These are phyloP conservation scores for Dastarcus helophoroides DNA, from an alignment of 2,888 invertebrate genomes.

Conservation along the genomic window DNA sequence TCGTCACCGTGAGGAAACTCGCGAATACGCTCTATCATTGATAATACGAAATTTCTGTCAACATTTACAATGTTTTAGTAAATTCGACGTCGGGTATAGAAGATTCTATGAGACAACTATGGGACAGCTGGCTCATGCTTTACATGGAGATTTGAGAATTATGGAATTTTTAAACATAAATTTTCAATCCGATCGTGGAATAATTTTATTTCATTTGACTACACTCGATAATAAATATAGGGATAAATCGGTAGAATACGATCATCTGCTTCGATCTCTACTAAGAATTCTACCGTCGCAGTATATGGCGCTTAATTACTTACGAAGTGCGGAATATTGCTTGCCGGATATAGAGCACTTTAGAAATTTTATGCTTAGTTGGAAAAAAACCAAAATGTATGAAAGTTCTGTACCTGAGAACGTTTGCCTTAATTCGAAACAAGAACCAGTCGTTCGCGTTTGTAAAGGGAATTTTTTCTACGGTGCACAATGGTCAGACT, in stretches of 20 bases:
- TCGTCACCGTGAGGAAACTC: conserved; percentile 21
- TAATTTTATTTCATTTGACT: conserved; percentile 39
- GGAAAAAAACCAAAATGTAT: conserved; percentile 42
- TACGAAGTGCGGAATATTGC: conserved; percentile 27
- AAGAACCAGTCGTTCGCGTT: conserved; percentile 44
- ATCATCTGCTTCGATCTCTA: conserved; percentile 8
- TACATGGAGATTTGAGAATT: conserved; percentile 7
- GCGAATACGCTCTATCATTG: conserved; percentile 27
- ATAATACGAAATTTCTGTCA: conserved; percentile 24
- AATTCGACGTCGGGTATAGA: too few relatives aligned
- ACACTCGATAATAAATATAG: conserved; percentile 13
- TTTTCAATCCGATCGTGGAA: conserved; percentile 5
- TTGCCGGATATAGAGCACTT: too few relatives aligned
- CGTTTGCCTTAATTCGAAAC: conserved; percentile 46
- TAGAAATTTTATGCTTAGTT: conserved; percentile 27
- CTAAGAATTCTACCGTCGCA: conserved; percentile 9
- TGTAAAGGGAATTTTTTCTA: conserved; percentile 47
- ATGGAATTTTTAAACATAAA: conserved; percentile 7
- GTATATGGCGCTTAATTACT: conserved; percentile 15
- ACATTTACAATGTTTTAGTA: conserved; percentile 9
- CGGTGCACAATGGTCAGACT: conserved; percentile 46
- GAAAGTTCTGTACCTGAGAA: conserved; percentile 42
- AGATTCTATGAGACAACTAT: too few relatives aligned
- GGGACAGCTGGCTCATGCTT: background rate
- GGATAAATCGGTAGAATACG: conserved; percentile 13